These are phyloP conservation scores for Ammodytes marinus DNA, from an alignment of 2,113 vertebrate genomes.

Conservation along the genomic window DNA sequence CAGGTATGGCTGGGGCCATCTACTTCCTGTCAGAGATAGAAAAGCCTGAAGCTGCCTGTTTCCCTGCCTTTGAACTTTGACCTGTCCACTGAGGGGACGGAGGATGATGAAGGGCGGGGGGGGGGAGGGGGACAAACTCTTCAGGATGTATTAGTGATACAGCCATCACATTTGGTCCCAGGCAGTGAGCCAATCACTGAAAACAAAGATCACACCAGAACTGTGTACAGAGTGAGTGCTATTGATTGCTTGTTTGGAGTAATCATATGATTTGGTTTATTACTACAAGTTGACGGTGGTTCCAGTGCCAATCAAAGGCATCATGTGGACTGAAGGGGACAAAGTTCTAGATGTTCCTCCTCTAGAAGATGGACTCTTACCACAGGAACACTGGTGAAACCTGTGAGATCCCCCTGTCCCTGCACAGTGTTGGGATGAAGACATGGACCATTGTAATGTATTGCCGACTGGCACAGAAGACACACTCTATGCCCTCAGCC, in stretches of 20 bases:
- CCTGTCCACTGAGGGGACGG: constrained; percentile 37
- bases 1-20: constrained; percentile 96
- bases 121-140: background rate
- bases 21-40: constrained; percentile 94
- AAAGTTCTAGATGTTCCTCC: background rate
- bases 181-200: background rate
- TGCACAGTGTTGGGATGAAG: background rate
- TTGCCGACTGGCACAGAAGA: constrained; percentile 6
- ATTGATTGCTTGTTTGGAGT: background rate
- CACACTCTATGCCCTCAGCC: constrained; percentile 18
- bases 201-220: background rate
- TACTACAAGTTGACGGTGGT: background rate
- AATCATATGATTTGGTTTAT: background rate
- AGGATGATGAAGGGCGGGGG: background rate
- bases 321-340: background rate
- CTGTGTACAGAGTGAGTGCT: background rate
- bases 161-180: background rate
- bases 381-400: background rate
- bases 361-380: background rate
- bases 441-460: background rate
- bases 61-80: constrained; percentile 96
- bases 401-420: background rate
- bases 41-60: constrained; percentile 89
- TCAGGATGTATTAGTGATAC: background rate
- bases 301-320: constrained; percentile 2